Evolutionary conservation across 2,113 vertebrate species (phyloP).

Genomic region (Oryctolagus cuniculus): mOryCun1.1 NC_091432.1:55797501-55798000

Average conservation of each 20-base stretch:
- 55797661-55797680: not conserved
- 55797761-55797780: not conserved
- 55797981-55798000: not conserved
- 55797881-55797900: constrained; percentile 34
- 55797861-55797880: constrained; percentile 40
- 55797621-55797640: not conserved
- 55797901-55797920: constrained; percentile 37
- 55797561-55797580: too few relatives aligned
- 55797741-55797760: not conserved
- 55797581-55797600: too few relatives aligned
- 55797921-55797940: not conserved
- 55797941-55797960: not conserved
- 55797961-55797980: not conserved
- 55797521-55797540: too few relatives aligned
- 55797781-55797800: not conserved
- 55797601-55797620: not conserved
- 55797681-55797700: not conserved
- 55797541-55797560: too few relatives aligned
- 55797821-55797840: constrained; percentile 13
- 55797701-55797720: constrained; percentile 18
- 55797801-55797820: not conserved
- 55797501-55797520: too few relatives aligned
- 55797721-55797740: not conserved
- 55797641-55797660: not conserved
- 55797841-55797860: not conserved